Conservation (phyloP, 2,113 vertebrate species). For the Pavo muticus region DNA sequence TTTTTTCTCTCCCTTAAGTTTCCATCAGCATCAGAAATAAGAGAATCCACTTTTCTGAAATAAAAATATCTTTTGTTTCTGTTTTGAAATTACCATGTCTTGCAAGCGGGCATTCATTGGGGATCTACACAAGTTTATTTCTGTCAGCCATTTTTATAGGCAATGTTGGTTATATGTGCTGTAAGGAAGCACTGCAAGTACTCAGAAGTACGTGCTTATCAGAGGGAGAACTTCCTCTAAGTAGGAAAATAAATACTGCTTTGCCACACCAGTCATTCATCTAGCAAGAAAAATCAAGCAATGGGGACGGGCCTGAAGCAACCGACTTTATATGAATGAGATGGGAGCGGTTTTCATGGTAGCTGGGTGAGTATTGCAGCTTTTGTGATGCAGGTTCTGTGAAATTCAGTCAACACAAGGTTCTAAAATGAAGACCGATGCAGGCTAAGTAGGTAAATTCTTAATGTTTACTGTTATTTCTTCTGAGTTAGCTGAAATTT, state of each 20-base stretch:
- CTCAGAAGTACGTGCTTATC: background rate
- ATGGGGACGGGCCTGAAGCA: background rate
- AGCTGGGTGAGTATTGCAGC: background rate
- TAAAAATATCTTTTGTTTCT: slow-evolving; percentile 69
- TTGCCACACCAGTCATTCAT: background rate
- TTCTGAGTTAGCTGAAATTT: background rate
- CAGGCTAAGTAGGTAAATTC: background rate
- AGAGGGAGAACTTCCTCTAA: background rate
- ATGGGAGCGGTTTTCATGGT: background rate
- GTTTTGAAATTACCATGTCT: slow-evolving; percentile 43
- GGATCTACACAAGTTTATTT: background rate
- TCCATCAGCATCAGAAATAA: slow-evolving; percentile 66
- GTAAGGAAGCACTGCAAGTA: background rate
- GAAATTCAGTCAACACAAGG: background rate
- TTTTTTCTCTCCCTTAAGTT: slow-evolving; percentile 57
- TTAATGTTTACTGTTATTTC: background rate
- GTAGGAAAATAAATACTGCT: background rate
- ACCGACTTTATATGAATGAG: background rate
- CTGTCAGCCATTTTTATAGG: slow-evolving; percentile 28
- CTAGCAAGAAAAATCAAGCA: background rate
- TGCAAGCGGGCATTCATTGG: slow-evolving; percentile 4
- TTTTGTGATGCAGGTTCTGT: background rate
- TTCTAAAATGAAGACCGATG: background rate
- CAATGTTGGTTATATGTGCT: background rate
- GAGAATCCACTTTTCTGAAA: slow-evolving; percentile 22